A percentile compares a stretch with the other conserved stretches of the same genome.
These are phyloP conservation scores for Hartigia nigra DNA, from an alignment of 2,888 invertebrate species.

Conservation along the genomic window DNA sequence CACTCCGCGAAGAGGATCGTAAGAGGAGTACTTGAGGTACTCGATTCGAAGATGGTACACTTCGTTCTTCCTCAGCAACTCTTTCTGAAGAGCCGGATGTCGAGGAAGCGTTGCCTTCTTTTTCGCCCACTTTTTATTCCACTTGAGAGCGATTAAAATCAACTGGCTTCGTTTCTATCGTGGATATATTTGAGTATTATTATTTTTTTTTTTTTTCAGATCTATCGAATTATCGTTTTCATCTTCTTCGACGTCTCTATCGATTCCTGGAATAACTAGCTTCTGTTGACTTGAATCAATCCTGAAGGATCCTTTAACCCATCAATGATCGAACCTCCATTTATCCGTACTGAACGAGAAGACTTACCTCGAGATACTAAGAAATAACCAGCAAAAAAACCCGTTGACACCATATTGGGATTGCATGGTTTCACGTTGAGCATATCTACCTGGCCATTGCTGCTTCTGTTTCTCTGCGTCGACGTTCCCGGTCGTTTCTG, in stretches of 20 bases:
- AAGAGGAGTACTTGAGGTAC: slow-evolving; percentile 3
- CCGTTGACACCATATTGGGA: slow-evolving; percentile 49
- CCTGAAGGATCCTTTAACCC: neutral
- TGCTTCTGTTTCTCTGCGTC: neutral
- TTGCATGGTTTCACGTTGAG: slow-evolving; percentile 40
- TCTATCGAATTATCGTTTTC: neutral
- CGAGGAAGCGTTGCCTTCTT: neutral
- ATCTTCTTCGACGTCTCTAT: neutral
- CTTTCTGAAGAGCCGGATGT: slow-evolving; percentile 22
- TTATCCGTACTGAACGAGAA: neutral
- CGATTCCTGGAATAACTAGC: neutral
- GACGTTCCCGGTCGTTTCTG: neutral
- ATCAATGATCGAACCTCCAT: neutral
- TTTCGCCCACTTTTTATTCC: neutral
- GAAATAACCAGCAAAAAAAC: slow-evolving; percentile 38
- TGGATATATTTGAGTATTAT: neutral
- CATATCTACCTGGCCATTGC: neutral
- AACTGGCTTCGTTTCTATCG: neutral
- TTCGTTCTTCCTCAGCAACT: slow-evolving; percentile 7
- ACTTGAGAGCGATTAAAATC: slow-evolving; percentile 20
- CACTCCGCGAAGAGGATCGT: neutral
- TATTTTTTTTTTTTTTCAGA: neutral
- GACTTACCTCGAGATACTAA: slow-evolving; percentile 19
- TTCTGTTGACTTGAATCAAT: neutral
- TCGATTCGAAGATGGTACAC: slow-evolving; percentile 15